phyloP scores from a whole-genome alignment of 30 jellyfish, hydroid and myxozoan genomes.

The Cassiopea xamachana region DNA sequence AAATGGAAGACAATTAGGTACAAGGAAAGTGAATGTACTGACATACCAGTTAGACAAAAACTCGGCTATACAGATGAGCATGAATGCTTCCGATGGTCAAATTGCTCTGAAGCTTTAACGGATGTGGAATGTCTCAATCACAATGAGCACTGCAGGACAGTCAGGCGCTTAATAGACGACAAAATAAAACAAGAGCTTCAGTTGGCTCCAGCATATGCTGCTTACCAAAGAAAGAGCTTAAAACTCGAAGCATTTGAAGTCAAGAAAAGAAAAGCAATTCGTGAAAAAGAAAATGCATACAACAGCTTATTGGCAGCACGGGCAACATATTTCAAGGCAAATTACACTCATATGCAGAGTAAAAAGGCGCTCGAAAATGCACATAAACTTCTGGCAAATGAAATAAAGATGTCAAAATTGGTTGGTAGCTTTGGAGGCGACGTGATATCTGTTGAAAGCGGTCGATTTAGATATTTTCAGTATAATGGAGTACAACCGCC shows the following conservation, averaged over 20 bases:
- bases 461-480: slow-evolving; percentile 17
- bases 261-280: neutral
- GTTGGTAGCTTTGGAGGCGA: slow-evolving; percentile 12
- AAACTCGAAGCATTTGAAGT: slow-evolving; percentile 37
- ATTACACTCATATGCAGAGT: slow-evolving; percentile 5
- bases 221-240: slow-evolving; percentile 20
- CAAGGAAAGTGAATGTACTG: slow-evolving; percentile 49
- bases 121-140: slow-evolving; percentile 51
- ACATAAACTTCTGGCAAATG: slow-evolving; percentile 21
- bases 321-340: slow-evolving; percentile 16
- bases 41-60: slow-evolving; percentile 17
- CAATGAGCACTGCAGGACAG: slow-evolving; percentile 28
- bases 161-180: slow-evolving; percentile 15
- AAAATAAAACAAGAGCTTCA: slow-evolving; percentile 1
- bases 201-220: slow-evolving; percentile 36
- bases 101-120: slow-evolving; percentile 42
- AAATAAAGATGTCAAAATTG: slow-evolving; percentile 11
- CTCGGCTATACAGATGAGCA: slow-evolving; percentile 44
- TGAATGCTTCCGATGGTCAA: slow-evolving; percentile 52
- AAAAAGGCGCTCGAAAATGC: slow-evolving; percentile 39
- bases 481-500: slow-evolving; percentile 37
- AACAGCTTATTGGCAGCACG: slow-evolving; percentile 22
- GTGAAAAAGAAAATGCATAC: slow-evolving; percentile 29
- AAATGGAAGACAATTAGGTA: slow-evolving; percentile 4
- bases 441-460: slow-evolving; percentile 13